A percentile compares a stretch with the other conserved stretches of the same genome.
Evolutionary conservation across 1,140 invertebrate species (phyloP).

Genomic region (Streblospio benedicti): DNA sequence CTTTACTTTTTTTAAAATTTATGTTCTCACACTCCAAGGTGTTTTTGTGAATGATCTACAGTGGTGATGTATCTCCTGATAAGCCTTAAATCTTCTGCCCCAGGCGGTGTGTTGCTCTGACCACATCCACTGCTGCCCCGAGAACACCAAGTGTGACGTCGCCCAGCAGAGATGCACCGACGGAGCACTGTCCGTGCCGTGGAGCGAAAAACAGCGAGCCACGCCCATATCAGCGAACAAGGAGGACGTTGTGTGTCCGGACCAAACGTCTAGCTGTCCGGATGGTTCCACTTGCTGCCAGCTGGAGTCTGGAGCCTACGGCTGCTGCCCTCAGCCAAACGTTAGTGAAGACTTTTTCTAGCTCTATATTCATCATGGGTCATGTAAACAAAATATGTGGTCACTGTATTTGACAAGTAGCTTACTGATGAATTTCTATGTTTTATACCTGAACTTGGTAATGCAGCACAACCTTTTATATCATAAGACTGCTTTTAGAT

Average conservation of each 20-base stretch:
- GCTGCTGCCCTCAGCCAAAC: conserved; percentile 33
- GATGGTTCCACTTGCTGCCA: conserved; percentile 28
- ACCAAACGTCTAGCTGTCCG: background rate
- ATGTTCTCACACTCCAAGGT: too few species aligned
- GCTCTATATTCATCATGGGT: background rate
- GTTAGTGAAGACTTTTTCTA: conserved; percentile 22
- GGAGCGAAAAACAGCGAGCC: too few species aligned
- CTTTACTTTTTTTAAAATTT: too few species aligned
- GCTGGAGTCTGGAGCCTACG: conserved; percentile 19
- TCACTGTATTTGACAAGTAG: too few species aligned
- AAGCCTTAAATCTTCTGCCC: too few species aligned
- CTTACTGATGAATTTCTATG: too few species aligned
- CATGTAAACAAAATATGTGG: background rate
- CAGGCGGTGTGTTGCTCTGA: conserved; percentile 35
- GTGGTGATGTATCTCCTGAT: too few species aligned
- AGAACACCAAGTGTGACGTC: conserved; percentile 28
- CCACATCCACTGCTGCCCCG: conserved; percentile 34
- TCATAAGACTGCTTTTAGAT: too few species aligned
- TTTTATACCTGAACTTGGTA: too few species aligned
- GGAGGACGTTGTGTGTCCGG: conserved; percentile 9
- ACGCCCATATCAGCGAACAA: too few species aligned
- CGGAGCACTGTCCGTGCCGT: background rate
- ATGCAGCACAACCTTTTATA: too few species aligned
- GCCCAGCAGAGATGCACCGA: conserved; percentile 27
- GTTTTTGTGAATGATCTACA: too few species aligned